Percentiles rank a stretch among this genome's conserved stretches.
These are phyloP conservation scores for Liparis tanakae DNA, from an alignment of 2,797 vertebrate genomes.

Conservation along the genomic window DNA sequence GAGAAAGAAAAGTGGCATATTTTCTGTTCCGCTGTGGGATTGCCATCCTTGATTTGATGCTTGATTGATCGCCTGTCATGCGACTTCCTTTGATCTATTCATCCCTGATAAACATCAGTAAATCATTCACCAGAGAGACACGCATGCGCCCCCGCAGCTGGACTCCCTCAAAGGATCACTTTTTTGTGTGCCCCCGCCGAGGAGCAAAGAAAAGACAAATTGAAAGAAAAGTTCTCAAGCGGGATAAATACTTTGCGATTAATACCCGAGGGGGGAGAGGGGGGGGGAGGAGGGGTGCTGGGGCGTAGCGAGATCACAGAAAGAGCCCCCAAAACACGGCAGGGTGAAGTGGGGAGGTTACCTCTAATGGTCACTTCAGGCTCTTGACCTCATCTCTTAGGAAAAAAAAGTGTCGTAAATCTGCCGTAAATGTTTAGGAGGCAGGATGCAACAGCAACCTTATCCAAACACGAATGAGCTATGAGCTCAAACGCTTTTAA, in stretches of 20 bases:
- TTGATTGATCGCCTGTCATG: conserved; percentile 99
- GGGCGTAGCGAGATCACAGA: conserved; percentile 78
- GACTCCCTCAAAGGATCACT: conserved; percentile 90
- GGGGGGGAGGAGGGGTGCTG: conserved; percentile 52
- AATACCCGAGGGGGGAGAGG: conserved; percentile 63
- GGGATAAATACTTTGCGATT: conserved; percentile 79
- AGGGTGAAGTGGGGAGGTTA: conserved; percentile 40
- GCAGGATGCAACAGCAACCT: not conserved
- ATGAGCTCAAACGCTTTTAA: not conserved
- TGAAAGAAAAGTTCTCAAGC: conserved; percentile 81
- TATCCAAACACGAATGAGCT: not conserved
- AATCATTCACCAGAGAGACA: conserved; percentile 98
- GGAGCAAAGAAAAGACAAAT: conserved; percentile 75
- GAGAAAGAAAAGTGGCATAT: conserved; percentile 53
- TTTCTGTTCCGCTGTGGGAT: conserved; percentile 73
- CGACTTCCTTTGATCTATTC: conserved; percentile 99
- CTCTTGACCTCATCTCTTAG: conserved; percentile 40
- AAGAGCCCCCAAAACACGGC: conserved; percentile 39
- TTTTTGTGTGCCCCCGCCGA: conserved; percentile 74
- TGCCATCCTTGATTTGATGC: conserved; percentile 96
- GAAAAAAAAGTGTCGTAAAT: conserved; percentile 25
- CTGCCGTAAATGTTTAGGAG: not conserved
- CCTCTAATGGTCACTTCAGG: conserved; percentile 50
- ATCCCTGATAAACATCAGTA: conserved; percentile 99
- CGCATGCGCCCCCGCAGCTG: conserved; percentile 92